A percentile compares a stretch with the other conserved stretches of the same genome.
These are phyloP conservation scores for Mesocricetus auratus DNA, from an alignment of 2,113 vertebrate species.

Conservation along the genomic window DNA sequence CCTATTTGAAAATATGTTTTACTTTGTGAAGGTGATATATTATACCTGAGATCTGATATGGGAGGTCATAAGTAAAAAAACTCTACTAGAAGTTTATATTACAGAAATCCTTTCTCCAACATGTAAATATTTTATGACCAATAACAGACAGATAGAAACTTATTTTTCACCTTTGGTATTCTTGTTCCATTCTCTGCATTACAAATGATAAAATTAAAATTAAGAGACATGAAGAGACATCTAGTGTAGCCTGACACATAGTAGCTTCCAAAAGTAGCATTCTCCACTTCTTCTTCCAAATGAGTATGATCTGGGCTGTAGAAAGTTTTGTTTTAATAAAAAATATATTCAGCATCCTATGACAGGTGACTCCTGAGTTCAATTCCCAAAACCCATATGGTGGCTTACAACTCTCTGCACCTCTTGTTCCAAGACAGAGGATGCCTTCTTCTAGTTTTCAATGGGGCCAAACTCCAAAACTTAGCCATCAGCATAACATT, in stretches of 20 bases:
- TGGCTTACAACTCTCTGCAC: not conserved
- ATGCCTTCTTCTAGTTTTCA: not conserved
- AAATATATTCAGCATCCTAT: not conserved
- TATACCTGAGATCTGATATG: constrained; percentile 77
- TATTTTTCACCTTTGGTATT: constrained; percentile 78
- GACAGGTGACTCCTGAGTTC: not conserved
- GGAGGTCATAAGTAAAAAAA: constrained; percentile 81
- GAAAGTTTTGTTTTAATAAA: not conserved
- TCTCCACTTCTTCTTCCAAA: not conserved
- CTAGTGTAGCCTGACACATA: not conserved
- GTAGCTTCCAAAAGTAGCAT: not conserved
- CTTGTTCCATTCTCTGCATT: constrained; percentile 27
- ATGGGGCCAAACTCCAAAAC: not conserved
- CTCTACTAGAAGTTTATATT: constrained; percentile 67
- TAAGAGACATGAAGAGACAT: not conserved
- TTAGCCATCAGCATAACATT: not conserved
- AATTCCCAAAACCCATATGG: not conserved
- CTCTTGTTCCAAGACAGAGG: not conserved
- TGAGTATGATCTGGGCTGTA: not conserved
- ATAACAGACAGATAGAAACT: constrained; percentile 2
- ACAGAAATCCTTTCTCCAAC: constrained; percentile 33
- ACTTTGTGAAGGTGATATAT: constrained; percentile 82
- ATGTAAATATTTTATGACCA: constrained; percentile 44
- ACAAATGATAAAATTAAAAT: not conserved
- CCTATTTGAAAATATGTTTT: constrained; percentile 79